A percentile compares a stretch with the other conserved stretches of the same genome.
Conservation (phyloP, 2,888 invertebrate genomes). For the Limnephilus rhombicus region DNA sequence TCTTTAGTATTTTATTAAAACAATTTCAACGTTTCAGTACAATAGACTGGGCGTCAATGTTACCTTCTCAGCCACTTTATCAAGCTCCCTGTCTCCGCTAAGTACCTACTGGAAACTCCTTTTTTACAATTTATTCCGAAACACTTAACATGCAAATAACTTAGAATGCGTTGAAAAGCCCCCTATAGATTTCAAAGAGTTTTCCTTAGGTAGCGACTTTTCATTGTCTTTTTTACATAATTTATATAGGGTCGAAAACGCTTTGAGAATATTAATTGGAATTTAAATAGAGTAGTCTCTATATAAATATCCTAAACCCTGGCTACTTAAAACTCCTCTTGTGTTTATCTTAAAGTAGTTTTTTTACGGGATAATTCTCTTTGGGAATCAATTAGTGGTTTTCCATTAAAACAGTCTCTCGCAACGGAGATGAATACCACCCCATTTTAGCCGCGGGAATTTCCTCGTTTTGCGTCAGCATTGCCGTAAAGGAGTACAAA, state of each 20-base stretch:
- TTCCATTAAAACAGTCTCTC: conserved; percentile 53
- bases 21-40: neutral
- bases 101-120: conserved; percentile 24
- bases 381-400: conserved; percentile 60
- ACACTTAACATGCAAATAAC: conserved; percentile 32
- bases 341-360: neutral
- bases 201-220: conserved; percentile 13
- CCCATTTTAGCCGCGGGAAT: neutral
- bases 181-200: conserved; percentile 26
- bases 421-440: neutral
- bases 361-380: conserved; percentile 32
- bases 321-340: conserved; percentile 41
- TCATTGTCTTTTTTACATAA: conserved; percentile 22
- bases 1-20: neutral
- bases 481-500: neutral
- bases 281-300: conserved; percentile 28
- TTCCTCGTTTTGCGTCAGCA: neutral
- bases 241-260: conserved; percentile 26
- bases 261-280: conserved; percentile 35
- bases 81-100: conserved; percentile 8
- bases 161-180: conserved; percentile 23
- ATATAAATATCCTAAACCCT: conserved; percentile 28
- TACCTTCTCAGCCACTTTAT: conserved; percentile 23
- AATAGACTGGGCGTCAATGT: conserved; percentile 8
- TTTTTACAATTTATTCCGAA: conserved; percentile 33